Conservation (phyloP, 1,140 invertebrate genomes). For the Drosophila seguyi region DNA sequence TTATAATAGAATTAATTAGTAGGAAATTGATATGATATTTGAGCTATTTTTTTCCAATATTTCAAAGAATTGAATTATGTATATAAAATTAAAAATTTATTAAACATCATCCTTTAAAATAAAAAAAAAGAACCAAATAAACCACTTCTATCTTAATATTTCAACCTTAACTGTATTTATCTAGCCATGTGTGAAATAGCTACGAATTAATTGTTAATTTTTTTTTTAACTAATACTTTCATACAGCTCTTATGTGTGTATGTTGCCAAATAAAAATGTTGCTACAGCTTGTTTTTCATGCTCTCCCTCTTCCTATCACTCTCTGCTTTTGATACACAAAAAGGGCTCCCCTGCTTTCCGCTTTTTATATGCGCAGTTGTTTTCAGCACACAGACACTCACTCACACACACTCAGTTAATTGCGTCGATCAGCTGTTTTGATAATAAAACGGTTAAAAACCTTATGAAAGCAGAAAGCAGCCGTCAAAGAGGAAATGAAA, state of each 20-base stretch:
- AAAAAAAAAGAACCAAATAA: too few relatives aligned
- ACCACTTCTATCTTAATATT: too few relatives aligned
- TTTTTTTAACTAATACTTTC: conserved; percentile 36
- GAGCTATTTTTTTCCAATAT: too few relatives aligned
- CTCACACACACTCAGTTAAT: conserved; percentile 34
- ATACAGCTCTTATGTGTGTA: conserved; percentile 1
- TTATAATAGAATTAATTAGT: too few relatives aligned
- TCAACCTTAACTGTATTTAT: not conserved
- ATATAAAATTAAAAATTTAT: too few relatives aligned
- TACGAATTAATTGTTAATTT: conserved; percentile 62
- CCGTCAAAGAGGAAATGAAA: conserved; percentile 18
- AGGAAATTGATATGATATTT: too few relatives aligned
- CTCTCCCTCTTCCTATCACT: conserved; percentile 10
- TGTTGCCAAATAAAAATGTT: conserved; percentile 48
- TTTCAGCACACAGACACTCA: conserved; percentile 39
- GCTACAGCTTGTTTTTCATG: conserved; percentile 16
- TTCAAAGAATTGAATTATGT: too few relatives aligned
- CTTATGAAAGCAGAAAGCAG: conserved; percentile 44
- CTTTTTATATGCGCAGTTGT: conserved; percentile 72
- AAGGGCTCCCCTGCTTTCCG: conserved; percentile 20
- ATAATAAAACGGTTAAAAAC: conserved; percentile 67
- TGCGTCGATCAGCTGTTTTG: conserved; percentile 75
- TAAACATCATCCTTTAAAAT: too few relatives aligned
- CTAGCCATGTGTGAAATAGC: conserved; percentile 6
- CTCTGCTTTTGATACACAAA: conserved; percentile 8